Evolutionary conservation across 2,888 invertebrate species (phyloP), one percentile per base, ranked within the genome.

Genomic region (Tupiocoris notatus): DNA sequence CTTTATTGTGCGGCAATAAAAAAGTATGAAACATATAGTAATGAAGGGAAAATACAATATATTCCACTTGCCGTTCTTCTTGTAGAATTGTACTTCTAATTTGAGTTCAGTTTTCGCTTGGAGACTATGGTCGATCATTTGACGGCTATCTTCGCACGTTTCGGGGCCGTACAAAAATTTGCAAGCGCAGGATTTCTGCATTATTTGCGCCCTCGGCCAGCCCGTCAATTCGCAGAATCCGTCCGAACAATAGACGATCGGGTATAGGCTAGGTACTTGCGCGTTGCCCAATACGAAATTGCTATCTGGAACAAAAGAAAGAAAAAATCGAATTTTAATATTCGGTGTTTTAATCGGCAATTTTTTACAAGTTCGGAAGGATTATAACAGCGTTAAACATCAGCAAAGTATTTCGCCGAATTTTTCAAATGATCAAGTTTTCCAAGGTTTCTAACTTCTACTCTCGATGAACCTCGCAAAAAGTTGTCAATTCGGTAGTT

Each of bases 251-350:
- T 96, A 96, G 82, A 96, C 96, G 87, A 96, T 96, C 81, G 96
- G 96, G 87, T 94, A 93, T 81, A 90, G 85, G 82, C 90, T 86
- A 78, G 92, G 91, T 82, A 95, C 96, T 86, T 96, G 96, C 81
- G 96, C 96, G 87, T 96, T 96, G 83, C 96, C 96, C 86, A 96
- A 87, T 83, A 96, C 96, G 86, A 96, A 96, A 88, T 96, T 96
- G 88, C 95, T 96, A 86, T 96, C 96, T 96, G 92, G 77, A 86
- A 87, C 78, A 81, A 18, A 77, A 2, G 57, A 54, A 17, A 25
- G 24, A 65, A 22, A 23, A 23, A 25, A n/a, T 9, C 22, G 39
- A 39, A n/a, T n/a, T n/a, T n/a, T n/a, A n/a, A n/a, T n/a, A n/a
- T n/a, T n/a, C n/a, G n/a, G n/a, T n/a, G n/a, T n/a, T n/a, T n/a